Conservation (phyloP, 2,797 vertebrate species). For the Kryptopterus vitreolus region DNA sequence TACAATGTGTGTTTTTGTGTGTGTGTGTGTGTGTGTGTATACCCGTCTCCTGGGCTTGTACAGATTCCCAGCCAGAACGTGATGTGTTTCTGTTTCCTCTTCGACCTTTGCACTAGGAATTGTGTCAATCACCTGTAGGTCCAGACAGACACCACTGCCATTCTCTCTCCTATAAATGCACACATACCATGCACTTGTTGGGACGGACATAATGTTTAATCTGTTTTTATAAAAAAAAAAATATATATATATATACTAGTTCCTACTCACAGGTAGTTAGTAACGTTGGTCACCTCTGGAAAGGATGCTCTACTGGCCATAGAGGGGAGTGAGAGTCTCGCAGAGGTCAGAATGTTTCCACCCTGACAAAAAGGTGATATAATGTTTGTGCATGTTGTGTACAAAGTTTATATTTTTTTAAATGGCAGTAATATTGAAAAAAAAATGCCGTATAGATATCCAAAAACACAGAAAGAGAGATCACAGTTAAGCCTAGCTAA, state of each 20-base stretch:
- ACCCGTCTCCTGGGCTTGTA: constrained; percentile 92
- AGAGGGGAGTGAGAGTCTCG: constrained; percentile 87
- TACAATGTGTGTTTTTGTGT: constrained; percentile 1
- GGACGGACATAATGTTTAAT: not conserved
- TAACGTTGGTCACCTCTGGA: constrained; percentile 92
- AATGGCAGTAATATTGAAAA: not conserved
- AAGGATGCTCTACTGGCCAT: constrained; percentile 91
- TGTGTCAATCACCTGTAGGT: constrained; percentile 93
- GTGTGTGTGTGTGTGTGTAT: constrained; percentile 38
- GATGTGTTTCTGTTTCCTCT: constrained; percentile 89
- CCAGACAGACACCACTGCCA: constrained; percentile 90
- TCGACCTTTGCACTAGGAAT: constrained; percentile 87
- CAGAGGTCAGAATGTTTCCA: constrained; percentile 86
- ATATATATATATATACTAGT: no score
- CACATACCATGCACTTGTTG: not conserved
- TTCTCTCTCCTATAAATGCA: constrained; percentile 82
- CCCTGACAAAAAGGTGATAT: constrained; percentile 70
- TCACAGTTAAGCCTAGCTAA: constrained; percentile 33
- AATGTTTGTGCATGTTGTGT: not conserved
- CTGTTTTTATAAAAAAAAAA: not conserved
- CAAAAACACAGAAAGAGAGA: not conserved
- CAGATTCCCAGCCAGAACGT: constrained; percentile 88
- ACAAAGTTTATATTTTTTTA: not conserved
- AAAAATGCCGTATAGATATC: not conserved
- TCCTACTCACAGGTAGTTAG: constrained; percentile 89